Evolutionary conservation across 2,888 invertebrate genomes (phyloP), one percentile per base, ranked within the genome.

Genomic region (Pyrocoelia pectoralis): DNA sequence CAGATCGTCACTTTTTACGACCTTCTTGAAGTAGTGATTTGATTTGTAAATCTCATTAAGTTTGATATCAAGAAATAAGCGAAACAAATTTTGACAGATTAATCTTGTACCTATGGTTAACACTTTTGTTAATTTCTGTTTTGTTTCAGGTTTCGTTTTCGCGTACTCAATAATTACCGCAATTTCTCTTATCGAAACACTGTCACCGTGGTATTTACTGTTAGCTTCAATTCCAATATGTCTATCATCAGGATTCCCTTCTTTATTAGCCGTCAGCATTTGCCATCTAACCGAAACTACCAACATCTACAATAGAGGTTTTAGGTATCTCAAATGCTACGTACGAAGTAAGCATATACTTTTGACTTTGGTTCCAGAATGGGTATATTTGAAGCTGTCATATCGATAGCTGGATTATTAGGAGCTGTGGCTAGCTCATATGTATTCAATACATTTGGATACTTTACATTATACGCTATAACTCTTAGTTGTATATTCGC

Each of bases 361-460:
- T 24, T 24, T n/a, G n/a, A n/a, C n/a, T n/a, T 6, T 24, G 24
- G 6, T 33, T 33, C 9, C 8, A 33, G 33, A n/a, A 33, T 33
- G 33, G 33, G 33, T n/a, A 33, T 33, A 41, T 77, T 90, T 65
- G 88, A 90, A 73, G 86, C 84, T 0, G 78, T 84, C 0, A 79
- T 89, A 18, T 85, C 85, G 49, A 73, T 84, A 0, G 91, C 91
- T 10, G 81, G 87, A 66, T 82, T 91, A 60, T 60, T 85, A 15
- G 92, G 92, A 10, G 83, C 85, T 10, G 73, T 89, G 17, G 72
- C 80, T 0, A 89, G 90, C 68, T 85, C 90, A 2, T 84, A 85
- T 62, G 71, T 89, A 1, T 84, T 89, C 57, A 81, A 82, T 19
- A 74, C 78, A 1, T 82, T 83, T 14, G 87, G 87, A 8, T 87